phyloP scores from a whole-genome alignment of 2,888 invertebrate species.

The Blera fallax region DNA sequence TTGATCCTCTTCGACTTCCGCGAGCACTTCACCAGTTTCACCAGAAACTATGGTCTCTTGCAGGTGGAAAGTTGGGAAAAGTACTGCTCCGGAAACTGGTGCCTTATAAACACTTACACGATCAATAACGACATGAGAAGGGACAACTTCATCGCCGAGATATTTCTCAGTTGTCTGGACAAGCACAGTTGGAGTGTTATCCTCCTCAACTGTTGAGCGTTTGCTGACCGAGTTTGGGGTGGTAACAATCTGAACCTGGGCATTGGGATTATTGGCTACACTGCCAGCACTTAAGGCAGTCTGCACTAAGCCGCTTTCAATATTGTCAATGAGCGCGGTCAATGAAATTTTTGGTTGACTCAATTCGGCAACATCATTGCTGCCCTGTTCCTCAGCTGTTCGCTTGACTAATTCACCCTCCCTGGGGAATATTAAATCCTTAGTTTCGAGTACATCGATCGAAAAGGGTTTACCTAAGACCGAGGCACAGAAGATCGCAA shows the following conservation, averaged over 20 bases:
- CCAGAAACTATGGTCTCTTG: constrained; percentile 14
- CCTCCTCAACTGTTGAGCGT: constrained; percentile 25
- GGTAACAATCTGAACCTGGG: constrained; percentile 72
- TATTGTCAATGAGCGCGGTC: constrained; percentile 77
- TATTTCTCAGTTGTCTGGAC: constrained; percentile 77
- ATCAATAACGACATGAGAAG: constrained; percentile 79
- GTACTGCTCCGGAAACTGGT: constrained; percentile 10
- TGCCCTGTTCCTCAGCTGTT: background rate
- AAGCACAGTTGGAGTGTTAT: constrained; percentile 55
- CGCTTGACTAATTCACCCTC: constrained; percentile 47
- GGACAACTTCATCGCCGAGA: constrained; percentile 72
- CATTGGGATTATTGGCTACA: constrained; percentile 74
- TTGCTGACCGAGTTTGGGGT: constrained; percentile 53
- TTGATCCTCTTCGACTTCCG: background rate
- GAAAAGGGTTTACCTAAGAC: constrained; percentile 30
- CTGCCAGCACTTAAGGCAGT: constrained; percentile 77
- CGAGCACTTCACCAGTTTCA: constrained; percentile 11
- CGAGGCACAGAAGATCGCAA: background rate
- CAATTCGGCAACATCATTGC: constrained; percentile 73
- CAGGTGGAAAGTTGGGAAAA: constrained; percentile 71
- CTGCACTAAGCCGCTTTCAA: constrained; percentile 78
- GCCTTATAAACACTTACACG: constrained; percentile 75
- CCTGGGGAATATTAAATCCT: constrained; percentile 16
- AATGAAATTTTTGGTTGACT: constrained; percentile 77
- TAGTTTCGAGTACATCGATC: constrained; percentile 43